Evolutionary conservation across 2,113 vertebrate species (phyloP).

Genomic region (Stegastes partitus): DNA sequence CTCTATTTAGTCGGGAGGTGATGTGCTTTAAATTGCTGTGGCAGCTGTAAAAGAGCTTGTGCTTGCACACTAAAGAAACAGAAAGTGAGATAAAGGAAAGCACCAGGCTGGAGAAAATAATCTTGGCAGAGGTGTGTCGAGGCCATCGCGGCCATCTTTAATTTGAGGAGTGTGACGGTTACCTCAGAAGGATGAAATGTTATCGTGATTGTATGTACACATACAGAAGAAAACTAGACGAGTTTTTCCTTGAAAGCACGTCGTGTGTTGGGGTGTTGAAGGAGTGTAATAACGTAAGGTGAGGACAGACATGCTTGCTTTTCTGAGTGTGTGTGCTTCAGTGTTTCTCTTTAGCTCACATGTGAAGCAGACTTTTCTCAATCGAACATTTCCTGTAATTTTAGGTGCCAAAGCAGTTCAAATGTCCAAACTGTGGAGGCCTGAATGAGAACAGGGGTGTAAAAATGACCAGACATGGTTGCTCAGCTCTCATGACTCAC

Average conservation of each 20-base stretch:
- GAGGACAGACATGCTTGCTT: neutral
- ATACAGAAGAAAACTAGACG: constrained; percentile 5
- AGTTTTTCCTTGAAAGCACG: constrained; percentile 14
- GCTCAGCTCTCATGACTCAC: neutral
- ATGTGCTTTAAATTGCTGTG: constrained; percentile 62
- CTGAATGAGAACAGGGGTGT: constrained; percentile 10
- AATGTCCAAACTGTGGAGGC: neutral
- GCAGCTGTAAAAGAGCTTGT: constrained; percentile 64
- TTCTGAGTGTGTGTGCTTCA: neutral
- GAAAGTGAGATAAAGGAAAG: constrained; percentile 67
- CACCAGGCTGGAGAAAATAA: constrained; percentile 47
- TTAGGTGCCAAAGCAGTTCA: constrained; percentile 1
- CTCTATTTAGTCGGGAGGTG: constrained; percentile 60
- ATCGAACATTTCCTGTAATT: neutral
- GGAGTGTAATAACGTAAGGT: neutral
- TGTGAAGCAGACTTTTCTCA: neutral
- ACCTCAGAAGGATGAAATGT: constrained; percentile 31
- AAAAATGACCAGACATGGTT: neutral
- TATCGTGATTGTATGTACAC: constrained; percentile 7
- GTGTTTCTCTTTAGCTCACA: neutral
- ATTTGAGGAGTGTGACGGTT: constrained; percentile 30
- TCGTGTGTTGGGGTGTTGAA: neutral
- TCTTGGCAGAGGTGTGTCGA: constrained; percentile 53
- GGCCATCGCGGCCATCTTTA: constrained; percentile 54
- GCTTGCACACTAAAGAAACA: constrained; percentile 39